Evolutionary conservation across 2,888 invertebrate species (phyloP).

Genomic region (Tinea trinotella): DNA sequence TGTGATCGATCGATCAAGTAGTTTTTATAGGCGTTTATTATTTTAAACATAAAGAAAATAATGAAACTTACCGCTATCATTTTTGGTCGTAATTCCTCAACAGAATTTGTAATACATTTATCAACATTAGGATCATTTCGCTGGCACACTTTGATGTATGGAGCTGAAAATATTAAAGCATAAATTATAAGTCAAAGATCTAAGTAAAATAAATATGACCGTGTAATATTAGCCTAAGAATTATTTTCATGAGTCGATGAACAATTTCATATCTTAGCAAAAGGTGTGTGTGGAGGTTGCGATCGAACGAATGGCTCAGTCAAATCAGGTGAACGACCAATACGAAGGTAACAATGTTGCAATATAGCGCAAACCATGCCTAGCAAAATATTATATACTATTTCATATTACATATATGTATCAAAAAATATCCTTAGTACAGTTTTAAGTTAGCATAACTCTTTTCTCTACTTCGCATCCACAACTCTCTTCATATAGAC

Average conservation of each 20-base stretch:
- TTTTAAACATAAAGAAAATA: too few species aligned
- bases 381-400: conserved; percentile 1
- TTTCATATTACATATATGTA: background rate
- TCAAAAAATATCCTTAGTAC: background rate
- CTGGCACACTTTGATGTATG: conserved; percentile 76
- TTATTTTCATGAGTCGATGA: background rate
- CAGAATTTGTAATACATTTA: conserved; percentile 74
- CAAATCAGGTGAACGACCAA: background rate
- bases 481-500: too few species aligned
- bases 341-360: background rate
- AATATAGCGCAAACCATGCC: background rate
- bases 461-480: too few species aligned
- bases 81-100: conserved; percentile 71
- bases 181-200: background rate
- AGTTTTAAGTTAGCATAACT: too few species aligned
- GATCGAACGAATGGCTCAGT: background rate
- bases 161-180: conserved; percentile 59
- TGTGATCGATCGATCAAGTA: too few species aligned
- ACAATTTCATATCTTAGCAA: conserved; percentile 2
- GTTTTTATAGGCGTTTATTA: too few species aligned
- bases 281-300: conserved; percentile 9
- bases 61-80: conserved; percentile 59
- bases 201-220: background rate
- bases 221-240: background rate
- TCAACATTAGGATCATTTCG: conserved; percentile 75